phyloP scores from a whole-genome alignment of 2,888 invertebrate genomes.

The Leucania comma region DNA sequence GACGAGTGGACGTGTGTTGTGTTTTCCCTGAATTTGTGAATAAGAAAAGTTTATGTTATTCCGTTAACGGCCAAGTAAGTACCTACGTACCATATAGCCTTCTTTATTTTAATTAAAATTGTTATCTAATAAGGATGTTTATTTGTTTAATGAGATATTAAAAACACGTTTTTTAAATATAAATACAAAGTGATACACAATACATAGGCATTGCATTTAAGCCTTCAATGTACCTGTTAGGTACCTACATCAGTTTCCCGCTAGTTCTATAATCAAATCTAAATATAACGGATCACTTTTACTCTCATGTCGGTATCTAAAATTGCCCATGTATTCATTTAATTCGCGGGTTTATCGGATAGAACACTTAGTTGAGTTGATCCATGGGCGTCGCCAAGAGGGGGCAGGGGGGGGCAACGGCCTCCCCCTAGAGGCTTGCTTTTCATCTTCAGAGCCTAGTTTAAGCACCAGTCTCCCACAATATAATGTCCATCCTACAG shows the following conservation, averaged over 20 bases:
- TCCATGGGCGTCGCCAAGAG: no score
- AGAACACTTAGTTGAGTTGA: conserved; percentile 6
- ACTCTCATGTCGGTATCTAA: neutral
- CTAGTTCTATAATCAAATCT: conserved; percentile 22
- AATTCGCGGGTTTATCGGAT: conserved; percentile 4
- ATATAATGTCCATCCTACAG: no score
- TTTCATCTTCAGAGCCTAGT: no score
- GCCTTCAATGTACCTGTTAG: conserved; percentile 14
- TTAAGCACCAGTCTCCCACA: no score
- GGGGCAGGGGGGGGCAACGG: no score
- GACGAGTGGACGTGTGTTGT: conserved; percentile 58
- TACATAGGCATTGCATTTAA: conserved; percentile 4
- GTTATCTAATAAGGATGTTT: neutral
- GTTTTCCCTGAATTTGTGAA: conserved; percentile 24
- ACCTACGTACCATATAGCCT: neutral
- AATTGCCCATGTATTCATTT: neutral
- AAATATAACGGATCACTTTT: conserved; percentile 19
- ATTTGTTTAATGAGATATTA: neutral
- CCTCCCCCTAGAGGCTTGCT: no score
- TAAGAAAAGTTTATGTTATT: neutral
- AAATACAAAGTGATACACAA: conserved; percentile 8
- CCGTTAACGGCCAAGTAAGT: conserved; percentile 31
- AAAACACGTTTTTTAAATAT: neutral
- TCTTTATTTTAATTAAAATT: neutral
- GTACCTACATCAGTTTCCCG: conserved; percentile 24